phyloP scores from a whole-genome alignment of 2,888 invertebrate genomes.

The Agrilus biguttatus region DNA sequence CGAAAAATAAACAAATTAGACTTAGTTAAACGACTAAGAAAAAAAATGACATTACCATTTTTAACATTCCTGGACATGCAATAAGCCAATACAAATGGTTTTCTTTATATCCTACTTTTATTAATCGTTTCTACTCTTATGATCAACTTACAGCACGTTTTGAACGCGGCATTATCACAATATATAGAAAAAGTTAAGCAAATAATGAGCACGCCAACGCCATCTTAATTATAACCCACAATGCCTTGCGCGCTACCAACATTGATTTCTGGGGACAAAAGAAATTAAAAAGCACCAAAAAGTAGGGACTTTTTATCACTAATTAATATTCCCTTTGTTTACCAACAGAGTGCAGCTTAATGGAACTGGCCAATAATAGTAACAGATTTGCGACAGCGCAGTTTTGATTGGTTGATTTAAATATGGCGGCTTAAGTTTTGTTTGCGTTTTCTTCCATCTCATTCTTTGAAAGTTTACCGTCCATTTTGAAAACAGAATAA shows the following conservation, averaged over 20 bases:
- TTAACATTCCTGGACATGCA: conserved; percentile 21
- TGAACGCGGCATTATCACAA: conserved; percentile 27
- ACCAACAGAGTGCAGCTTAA: too few relatives aligned
- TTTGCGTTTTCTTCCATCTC: too few relatives aligned
- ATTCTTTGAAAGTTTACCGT: too few relatives aligned
- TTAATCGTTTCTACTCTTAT: conserved; percentile 7
- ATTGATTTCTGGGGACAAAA: conserved; percentile 33
- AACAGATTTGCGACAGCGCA: too few relatives aligned
- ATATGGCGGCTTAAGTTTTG: too few relatives aligned
- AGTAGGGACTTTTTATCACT: conserved; percentile 25
- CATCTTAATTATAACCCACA: conserved; percentile 23
- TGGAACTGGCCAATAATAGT: too few relatives aligned
- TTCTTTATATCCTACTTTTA: conserved; percentile 6
- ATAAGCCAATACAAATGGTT: conserved; percentile 12
- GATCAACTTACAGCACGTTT: conserved; percentile 29
- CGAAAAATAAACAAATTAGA: conserved; percentile 1
- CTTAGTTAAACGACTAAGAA: conserved; percentile 5
- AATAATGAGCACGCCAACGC: conserved; percentile 23
- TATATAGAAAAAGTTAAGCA: conserved; percentile 2
- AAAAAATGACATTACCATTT: conserved; percentile 31
- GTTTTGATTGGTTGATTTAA: too few relatives aligned
- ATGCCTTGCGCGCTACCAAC: conserved; percentile 28
- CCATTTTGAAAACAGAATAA: too few relatives aligned
- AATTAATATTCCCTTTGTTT: too few relatives aligned
- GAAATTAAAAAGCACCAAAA: conserved; percentile 29